Conservation (phyloP, 2,888 invertebrate species). For the Drosophila niveifrons region DNA sequence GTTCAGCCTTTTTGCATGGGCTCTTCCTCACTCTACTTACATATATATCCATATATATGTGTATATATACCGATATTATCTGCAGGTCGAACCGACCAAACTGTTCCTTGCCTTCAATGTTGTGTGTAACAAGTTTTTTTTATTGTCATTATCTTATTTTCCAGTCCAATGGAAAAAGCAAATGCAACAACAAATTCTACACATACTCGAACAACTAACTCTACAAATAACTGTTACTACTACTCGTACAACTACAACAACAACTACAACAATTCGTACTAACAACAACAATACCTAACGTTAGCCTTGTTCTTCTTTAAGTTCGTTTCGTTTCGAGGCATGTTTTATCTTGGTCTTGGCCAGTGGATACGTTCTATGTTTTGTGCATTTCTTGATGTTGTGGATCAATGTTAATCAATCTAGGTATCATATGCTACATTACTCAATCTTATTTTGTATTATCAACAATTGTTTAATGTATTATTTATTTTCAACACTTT, state of each 20-base stretch:
- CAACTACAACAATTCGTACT: conserved; percentile 8
- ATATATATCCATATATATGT: conserved; percentile 13
- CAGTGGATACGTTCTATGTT: conserved; percentile 59
- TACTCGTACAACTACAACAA: conserved; percentile 8
- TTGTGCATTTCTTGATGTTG: conserved; percentile 84
- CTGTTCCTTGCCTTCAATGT: conserved; percentile 81
- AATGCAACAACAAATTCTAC: conserved; percentile 57
- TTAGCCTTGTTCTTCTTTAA: conserved; percentile 77
- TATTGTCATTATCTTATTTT: conserved; percentile 73
- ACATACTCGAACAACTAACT: conserved; percentile 13
- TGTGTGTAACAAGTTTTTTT: conserved; percentile 77
- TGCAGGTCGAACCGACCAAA: conserved; percentile 61
- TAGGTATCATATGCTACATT: conserved; percentile 72
- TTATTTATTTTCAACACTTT: conserved; percentile 14
- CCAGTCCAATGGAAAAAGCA: conserved; percentile 78
- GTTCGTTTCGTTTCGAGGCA: conserved; percentile 80
- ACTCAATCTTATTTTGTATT: conserved; percentile 21
- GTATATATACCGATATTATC: conserved; percentile 20
- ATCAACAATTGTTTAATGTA: neutral
- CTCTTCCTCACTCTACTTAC: conserved; percentile 22
- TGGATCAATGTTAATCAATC: conserved; percentile 79
- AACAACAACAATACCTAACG: conserved; percentile 33
- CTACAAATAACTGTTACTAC: conserved; percentile 44
- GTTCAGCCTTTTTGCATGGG: conserved; percentile 51
- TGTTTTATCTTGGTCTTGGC: conserved; percentile 67